Base-by-base conservation (phyloP, 2,797 vertebrate species). In the Coccyzus lansbergi region DNA sequence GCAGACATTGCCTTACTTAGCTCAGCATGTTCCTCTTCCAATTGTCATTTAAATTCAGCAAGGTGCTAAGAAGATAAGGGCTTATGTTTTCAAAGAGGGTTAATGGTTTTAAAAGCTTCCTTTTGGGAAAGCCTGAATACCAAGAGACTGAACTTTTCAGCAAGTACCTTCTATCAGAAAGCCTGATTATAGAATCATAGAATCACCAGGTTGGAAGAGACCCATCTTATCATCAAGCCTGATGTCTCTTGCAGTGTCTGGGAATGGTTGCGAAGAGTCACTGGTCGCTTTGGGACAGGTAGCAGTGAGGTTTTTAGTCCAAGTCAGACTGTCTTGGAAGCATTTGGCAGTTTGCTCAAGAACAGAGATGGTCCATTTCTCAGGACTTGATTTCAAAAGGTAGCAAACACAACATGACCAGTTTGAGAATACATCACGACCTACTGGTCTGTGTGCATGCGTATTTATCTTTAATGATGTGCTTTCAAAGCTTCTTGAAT, bases 401-500 rank as follows among this genome's bases (percentile, higher is more conserved):
- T 6, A 83, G 70, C 42, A 91, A 60, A 91, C 71, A 0, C 38
- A 77, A 49, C 55, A 31, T 18, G 62, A 64, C 65, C 52, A 15
- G 40, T n/a, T 77, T 36, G 59, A 87, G 83, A 74, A 64, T 8
- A 33, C 6, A 25, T 87, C 89, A 34, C 29, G 26, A 81, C 67
- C 65, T 63, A 21, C 69, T 59, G 38, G 31, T 81, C 55, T 31
- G 20, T 21, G 34, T 71, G 81, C 7, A 1, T 56, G 64, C 78
- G 17, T 44, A 44, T 44, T 90, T 95, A 89, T 78, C 91, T 56
- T 63, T 62, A 93, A 81, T 0, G 7, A 86, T 65, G 89, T 76
- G 59, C 83, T 95, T 86, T 91, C 71, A 83, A 65, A 74, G 68
- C 63, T 36, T 82, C 51, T 90, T 86, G 92, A 90, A 53, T 56